Base-by-base conservation (phyloP, 2,888 invertebrate species). In the Saturnia japonica region DNA sequence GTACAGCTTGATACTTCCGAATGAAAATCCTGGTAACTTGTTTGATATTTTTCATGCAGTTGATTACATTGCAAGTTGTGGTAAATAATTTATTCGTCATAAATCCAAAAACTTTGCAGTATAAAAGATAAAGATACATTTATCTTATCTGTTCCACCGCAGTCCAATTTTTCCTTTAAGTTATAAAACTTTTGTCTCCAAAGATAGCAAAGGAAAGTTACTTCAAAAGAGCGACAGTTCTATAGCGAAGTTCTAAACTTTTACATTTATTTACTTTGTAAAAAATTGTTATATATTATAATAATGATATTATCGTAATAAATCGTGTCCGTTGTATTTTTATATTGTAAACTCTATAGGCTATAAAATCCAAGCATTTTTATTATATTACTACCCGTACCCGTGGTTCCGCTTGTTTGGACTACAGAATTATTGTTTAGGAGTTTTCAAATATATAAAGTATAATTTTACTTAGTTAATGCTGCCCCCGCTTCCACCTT, bases 151-250 rank as follows among this genome's bases (percentile, higher is more conserved):
- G 40, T 64, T 34, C n/a, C 34, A n/a, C 64, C 64, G 34, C 64
- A 34, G 34, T 64, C 40, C 40, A 64, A 64, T 40, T 64, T 64
- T 16, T 28, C n/a, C 19, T 67, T 28, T 42, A 45, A 47, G 7
- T 47, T 67, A 14, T 57, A 25, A 45, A 67, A 67, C 45, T 45
- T 67, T 67, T 67, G 8, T 67, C 47, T 67, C 67, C 42, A 40
- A 67, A 47, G 67, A 47, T 45, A 67, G 67, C 67, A 1, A 64
- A 40, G n/a, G 64, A 40, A 64, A 40, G 16, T 64, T 40, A 40
- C 64, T n/a, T 34, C 25, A 64, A n/a, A 40, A 64, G n/a, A 64
- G 40, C 40, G 12, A 40, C 40, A 45, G 64, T 40, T 19, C 40
- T 62, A n/a, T 64, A 40, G 40, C 64, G 11, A 40, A 64, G 19